These are phyloP conservation scores for Drosophila erecta DNA, from an alignment of 1,140 invertebrate genomes.

Conservation along the genomic window DNA sequence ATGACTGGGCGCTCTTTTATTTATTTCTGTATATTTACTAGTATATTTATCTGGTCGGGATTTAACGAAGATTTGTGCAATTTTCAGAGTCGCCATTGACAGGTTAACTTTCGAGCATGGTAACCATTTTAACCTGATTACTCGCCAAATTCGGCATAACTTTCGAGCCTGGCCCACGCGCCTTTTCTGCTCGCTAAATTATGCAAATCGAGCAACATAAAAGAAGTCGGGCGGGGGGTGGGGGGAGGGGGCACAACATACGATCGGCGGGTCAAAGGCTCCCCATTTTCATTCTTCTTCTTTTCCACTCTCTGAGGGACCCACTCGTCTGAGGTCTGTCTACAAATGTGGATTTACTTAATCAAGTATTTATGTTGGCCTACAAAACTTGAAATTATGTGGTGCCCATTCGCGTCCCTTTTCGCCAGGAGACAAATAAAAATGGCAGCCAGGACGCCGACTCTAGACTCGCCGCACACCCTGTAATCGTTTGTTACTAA, in stretches of 20 bases:
- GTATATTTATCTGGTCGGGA: conserved; percentile 27
- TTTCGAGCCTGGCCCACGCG: conserved; percentile 21
- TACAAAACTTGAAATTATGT: conserved; percentile 72
- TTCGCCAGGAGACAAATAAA: conserved; percentile 52
- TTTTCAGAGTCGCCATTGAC: conserved; percentile 14
- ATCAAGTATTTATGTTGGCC: conserved; percentile 73
- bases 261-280: conserved; percentile 38
- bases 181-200: conserved; percentile 37
- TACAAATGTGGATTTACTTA: conserved; percentile 74
- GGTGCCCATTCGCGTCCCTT: conserved; percentile 11
- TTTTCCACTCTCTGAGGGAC: neutral
- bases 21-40: conserved; percentile 46
- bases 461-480: neutral
- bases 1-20: conserved; percentile 32
- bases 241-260: neutral
- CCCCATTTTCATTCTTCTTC: neutral
- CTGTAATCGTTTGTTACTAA: neutral
- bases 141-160: conserved; percentile 41
- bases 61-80: conserved; percentile 52
- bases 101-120: conserved; percentile 37
- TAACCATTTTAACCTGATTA: conserved; percentile 32
- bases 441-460: neutral
- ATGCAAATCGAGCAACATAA: conserved; percentile 60
- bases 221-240: conserved; percentile 15
- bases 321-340: conserved; percentile 58